These are phyloP conservation scores for Oreochromis tanganicae DNA, from an alignment of 2,113 vertebrate species.

Conservation along the genomic window DNA sequence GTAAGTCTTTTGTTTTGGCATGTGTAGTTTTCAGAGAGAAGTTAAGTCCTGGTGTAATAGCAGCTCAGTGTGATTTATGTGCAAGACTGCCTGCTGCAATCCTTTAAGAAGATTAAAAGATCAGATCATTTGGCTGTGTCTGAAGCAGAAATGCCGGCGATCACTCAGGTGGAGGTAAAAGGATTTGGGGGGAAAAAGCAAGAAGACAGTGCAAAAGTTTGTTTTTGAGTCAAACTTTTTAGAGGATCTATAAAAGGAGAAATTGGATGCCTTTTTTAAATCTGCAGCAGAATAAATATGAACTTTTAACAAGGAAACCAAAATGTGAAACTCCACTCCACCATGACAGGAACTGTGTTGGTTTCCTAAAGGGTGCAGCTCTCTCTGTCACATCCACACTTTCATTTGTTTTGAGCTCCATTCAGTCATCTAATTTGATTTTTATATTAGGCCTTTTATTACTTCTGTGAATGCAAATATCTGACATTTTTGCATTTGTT, in stretches of 20 bases:
- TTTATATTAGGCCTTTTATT: not conserved
- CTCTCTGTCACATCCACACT: not conserved
- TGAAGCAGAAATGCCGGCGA: not conserved
- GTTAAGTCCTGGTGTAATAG: not conserved
- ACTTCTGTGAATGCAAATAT: not conserved
- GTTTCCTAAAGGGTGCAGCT: not conserved
- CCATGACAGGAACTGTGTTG: not conserved
- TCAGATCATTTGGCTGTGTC: conserved; percentile 30
- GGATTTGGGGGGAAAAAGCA: not conserved
- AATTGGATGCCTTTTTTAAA: not conserved
- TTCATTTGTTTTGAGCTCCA: not conserved
- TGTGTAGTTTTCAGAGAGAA: not conserved
- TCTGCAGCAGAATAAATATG: not conserved
- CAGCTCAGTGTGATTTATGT: conserved; percentile 19
- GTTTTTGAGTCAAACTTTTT: not conserved
- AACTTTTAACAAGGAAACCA: not conserved
- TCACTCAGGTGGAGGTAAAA: conserved; percentile 30
- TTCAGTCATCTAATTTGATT: not conserved
- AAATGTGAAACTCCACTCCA: not conserved
- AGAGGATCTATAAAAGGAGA: not conserved
- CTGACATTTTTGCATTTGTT: not conserved
- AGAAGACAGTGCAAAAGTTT: not conserved
- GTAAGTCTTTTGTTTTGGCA: not conserved
- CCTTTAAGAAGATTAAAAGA: conserved; percentile 49
- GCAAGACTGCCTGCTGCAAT: not conserved